Base-by-base conservation (phyloP, 2,113 vertebrate genomes). In the Acanthochromis polyacanthus region DNA sequence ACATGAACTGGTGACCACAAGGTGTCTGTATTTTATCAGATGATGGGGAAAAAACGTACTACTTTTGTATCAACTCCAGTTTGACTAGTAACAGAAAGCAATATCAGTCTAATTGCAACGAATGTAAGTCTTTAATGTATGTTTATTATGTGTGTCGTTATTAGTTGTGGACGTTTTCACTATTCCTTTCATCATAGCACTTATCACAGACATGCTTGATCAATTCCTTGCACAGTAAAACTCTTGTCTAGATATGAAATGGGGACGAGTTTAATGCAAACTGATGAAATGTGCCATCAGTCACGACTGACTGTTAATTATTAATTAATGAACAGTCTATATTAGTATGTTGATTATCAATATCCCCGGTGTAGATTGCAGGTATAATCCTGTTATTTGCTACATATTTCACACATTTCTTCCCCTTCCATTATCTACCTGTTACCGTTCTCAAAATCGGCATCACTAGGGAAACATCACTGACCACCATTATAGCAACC, bases 1-100 rank as follows among this genome's bases (percentile, higher is more conserved):
- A 14, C 96, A 93, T 60, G 53, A 56, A 57, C 48, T 43, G 25
- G 28, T 71, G 55, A 52, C 71, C 40, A 61, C 16, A 10, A 10
- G 15, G 12, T 56, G 8, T 36, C 14, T 53, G 17, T 52, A 66
- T 36, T 66, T 66, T 52, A 66, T 51, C 48, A 52, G 57, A 52
- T 1, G 63, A 48, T 52, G 25, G 9, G 53, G 12, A 43, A 10
- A 43, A 43, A 43, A 43, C 2, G 1, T 11, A 9, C 56, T 50
- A 53, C 4, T 60, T n/a, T n/a, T n/a, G n/a, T n/a, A 66, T 61
- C 0, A 63, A 50, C 51, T 51, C 15, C 2, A 1, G 19, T 20
- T 8, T 43, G 10, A 14, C 10, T 43, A 43, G 4, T 43, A 43
- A 43, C 32, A 9, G 7, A 43, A 4, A 43, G 40, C 40, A 43